These are phyloP conservation scores for Xestia sexstrigata DNA, from an alignment of 2,888 invertebrate genomes.

Conservation along the genomic window DNA sequence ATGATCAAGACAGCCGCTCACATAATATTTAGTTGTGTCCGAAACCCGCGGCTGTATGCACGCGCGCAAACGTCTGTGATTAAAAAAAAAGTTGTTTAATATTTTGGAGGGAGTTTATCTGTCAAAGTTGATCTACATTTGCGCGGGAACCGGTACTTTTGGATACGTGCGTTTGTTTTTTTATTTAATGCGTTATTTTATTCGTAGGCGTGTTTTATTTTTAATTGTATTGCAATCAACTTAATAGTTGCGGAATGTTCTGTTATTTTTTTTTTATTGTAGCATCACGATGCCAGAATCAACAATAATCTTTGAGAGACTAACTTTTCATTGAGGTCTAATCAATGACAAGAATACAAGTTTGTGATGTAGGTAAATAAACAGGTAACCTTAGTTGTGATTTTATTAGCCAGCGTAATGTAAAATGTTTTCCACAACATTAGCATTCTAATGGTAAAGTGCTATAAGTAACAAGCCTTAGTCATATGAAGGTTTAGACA, in stretches of 20 bases:
- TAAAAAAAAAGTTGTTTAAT: slow-evolving; percentile 34
- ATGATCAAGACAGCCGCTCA: slow-evolving; percentile 33
- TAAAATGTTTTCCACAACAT: slow-evolving; percentile 2
- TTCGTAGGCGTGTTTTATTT: background rate
- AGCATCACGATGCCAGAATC: background rate
- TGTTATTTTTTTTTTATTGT: background rate
- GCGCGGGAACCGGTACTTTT: slow-evolving; percentile 44
- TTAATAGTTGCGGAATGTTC: background rate
- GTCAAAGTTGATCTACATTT: slow-evolving; percentile 28
- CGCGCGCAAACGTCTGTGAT: slow-evolving; percentile 59
- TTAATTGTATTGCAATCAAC: background rate
- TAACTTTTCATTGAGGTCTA: background rate
- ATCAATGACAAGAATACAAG: background rate
- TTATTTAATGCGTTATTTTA: background rate
- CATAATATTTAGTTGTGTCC: slow-evolving; percentile 51
- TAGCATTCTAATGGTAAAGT: background rate
- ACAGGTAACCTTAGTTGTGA: background rate
- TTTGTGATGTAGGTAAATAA: background rate
- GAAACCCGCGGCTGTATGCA: slow-evolving; percentile 56
- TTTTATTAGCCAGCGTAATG: background rate
- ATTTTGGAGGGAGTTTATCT: slow-evolving; percentile 35
- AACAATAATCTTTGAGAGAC: slow-evolving; percentile 2
- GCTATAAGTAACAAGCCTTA: slow-evolving; percentile 6
- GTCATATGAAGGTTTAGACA: background rate
- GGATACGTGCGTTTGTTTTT: slow-evolving; percentile 27